Percentiles rank a stretch among this genome's conserved stretches.
Evolutionary conservation across 2,888 invertebrate genomes (phyloP).

Genomic region (Spisula solida): DNA sequence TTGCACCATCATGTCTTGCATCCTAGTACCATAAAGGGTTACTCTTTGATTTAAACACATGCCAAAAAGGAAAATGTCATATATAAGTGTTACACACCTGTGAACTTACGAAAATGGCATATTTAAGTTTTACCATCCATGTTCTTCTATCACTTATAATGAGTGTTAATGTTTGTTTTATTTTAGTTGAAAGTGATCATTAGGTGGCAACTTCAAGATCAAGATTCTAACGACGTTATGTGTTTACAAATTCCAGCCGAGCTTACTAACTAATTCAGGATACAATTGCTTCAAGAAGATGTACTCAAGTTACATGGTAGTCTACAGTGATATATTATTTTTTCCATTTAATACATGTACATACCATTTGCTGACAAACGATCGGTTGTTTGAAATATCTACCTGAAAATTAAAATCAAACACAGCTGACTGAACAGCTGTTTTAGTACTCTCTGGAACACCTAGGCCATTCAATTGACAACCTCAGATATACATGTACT

Average conservation of each 20-base stretch:
- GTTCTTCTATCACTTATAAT: too few relatives aligned
- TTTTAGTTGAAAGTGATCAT: conserved; percentile 36
- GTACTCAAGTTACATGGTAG: background rate
- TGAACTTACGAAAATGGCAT: too few relatives aligned
- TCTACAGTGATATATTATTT: background rate
- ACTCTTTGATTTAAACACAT: too few relatives aligned
- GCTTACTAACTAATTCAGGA: background rate
- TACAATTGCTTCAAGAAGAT: background rate
- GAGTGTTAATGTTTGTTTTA: background rate
- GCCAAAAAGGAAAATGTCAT: too few relatives aligned
- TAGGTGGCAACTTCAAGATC: conserved; percentile 35
- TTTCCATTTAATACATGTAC: background rate
- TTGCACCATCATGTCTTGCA: background rate
- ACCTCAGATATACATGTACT: too few relatives aligned
- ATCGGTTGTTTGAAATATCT: background rate
- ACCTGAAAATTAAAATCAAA: background rate
- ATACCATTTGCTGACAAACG: background rate
- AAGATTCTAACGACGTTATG: background rate
- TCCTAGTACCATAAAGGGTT: too few relatives aligned
- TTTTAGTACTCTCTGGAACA: too few relatives aligned
- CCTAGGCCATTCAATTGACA: too few relatives aligned
- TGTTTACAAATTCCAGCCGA: conserved; percentile 35
- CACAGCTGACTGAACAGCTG: background rate
- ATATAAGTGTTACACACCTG: too few relatives aligned
- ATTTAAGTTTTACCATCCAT: too few relatives aligned